phyloP scores from a whole-genome alignment of 2,888 invertebrate genomes.

The Leptopilina drosophilae region DNA sequence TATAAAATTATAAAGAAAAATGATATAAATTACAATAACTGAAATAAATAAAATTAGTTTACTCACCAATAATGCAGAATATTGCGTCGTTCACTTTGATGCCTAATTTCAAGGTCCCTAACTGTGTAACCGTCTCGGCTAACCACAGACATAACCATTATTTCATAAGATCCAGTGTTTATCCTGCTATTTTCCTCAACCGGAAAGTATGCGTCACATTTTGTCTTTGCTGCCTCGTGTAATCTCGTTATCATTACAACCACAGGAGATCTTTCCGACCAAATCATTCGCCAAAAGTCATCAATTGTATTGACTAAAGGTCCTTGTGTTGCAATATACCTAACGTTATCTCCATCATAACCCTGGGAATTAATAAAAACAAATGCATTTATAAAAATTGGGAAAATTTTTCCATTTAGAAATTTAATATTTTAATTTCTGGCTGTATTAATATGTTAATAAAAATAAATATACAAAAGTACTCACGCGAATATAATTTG shows the following conservation, averaged over 20 bases:
- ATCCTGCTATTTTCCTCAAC: slow-evolving; percentile 72
- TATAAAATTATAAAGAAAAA: no score
- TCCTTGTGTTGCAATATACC: slow-evolving; percentile 95
- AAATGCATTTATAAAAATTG: slow-evolving; percentile 6
- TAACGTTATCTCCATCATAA: slow-evolving; percentile 90
- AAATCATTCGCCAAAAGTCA: slow-evolving; percentile 95
- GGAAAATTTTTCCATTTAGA: no score
- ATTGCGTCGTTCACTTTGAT: slow-evolving; percentile 69
- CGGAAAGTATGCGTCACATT: slow-evolving; percentile 95
- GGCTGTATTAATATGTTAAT: no score
- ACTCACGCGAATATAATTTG: slow-evolving; percentile 92
- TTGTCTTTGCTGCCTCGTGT: slow-evolving; percentile 88
- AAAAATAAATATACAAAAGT: not conserved
- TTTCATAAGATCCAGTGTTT: slow-evolving; percentile 77
- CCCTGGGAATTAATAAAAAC: slow-evolving; percentile 80
- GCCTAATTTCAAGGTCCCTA: slow-evolving; percentile 76
- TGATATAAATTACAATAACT: no score
- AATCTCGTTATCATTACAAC: slow-evolving; percentile 96
- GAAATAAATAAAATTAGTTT: not conserved
- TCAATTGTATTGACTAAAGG: slow-evolving; percentile 92
- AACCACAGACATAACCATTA: slow-evolving; percentile 77
- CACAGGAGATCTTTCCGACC: slow-evolving; percentile 79
- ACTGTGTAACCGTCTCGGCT: slow-evolving; percentile 79
- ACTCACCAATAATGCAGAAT: slow-evolving; percentile 78
- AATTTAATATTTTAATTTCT: no score